A percentile compares a stretch with the other conserved stretches of the same genome.
These are phyloP conservation scores for Capromys pilorides DNA, from an alignment of 2,797 vertebrate species.

Conservation along the genomic window DNA sequence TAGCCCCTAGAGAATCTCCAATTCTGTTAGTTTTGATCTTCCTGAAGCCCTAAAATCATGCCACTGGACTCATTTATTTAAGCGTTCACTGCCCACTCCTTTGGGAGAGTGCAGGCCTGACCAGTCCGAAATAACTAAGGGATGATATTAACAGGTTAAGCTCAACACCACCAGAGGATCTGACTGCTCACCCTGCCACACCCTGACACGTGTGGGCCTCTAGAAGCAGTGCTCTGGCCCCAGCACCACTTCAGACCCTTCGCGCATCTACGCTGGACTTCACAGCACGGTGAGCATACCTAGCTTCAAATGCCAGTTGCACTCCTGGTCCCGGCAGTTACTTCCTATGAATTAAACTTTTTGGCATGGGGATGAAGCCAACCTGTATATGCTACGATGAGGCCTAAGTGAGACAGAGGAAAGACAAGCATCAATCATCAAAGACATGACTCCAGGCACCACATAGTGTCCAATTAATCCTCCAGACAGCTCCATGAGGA, in stretches of 20 bases:
- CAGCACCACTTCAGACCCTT: not conserved
- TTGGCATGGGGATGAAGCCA: not conserved
- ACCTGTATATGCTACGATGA: not conserved
- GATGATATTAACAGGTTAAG: too few species aligned
- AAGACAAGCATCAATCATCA: not conserved
- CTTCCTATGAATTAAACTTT: not conserved
- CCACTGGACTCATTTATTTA: too few species aligned
- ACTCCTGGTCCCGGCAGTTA: not conserved
- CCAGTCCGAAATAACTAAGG: too few species aligned
- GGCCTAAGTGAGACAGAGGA: not conserved
- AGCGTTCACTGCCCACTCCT: too few species aligned
- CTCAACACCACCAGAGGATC: not conserved
- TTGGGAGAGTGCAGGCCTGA: too few species aligned
- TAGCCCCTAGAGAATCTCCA: too few species aligned
- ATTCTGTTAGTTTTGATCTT: too few species aligned
- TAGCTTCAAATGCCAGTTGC: not conserved
- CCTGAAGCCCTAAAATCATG: too few species aligned
- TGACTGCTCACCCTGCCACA: not conserved
- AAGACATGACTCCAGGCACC: not conserved
- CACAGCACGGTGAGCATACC: accelerated
- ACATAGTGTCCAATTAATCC: not conserved
- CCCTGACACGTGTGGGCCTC: not conserved
- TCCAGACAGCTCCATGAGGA: not conserved
- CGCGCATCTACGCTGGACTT: not conserved
- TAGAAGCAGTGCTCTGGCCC: not conserved